Percentiles rank a stretch among this genome's conserved stretches.
phyloP scores from a whole-genome alignment of 1,140 invertebrate genomes.

The Myzus persicae region DNA sequence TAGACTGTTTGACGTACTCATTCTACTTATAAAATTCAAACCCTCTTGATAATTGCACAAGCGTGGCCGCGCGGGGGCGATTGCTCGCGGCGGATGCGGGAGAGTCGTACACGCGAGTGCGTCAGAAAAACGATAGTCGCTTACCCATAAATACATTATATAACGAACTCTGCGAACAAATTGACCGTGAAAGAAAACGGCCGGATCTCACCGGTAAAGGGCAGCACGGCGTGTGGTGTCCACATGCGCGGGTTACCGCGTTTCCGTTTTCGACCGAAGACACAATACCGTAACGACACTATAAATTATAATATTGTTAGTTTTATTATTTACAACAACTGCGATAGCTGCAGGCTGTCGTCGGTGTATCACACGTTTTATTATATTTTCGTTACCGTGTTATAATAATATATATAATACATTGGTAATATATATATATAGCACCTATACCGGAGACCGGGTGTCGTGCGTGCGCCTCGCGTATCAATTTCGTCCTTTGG shows the following conservation, averaged over 20 bases:
- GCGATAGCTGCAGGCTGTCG: not conserved
- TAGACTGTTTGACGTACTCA: not conserved
- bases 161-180: constrained; percentile 25
- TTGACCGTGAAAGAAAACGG: constrained; percentile 38
- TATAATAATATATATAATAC: not conserved
- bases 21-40: not conserved
- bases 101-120: constrained; percentile 12
- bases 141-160: not conserved
- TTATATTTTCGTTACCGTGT: not conserved
- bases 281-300: constrained; percentile 18
- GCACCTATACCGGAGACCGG: not conserved
- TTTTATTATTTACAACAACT: not conserved
- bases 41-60: not conserved
- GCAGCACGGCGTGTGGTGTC: not conserved
- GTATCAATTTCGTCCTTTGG: not conserved
- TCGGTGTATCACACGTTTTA: not conserved
- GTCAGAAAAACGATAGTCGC: constrained; percentile 13
- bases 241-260: not conserved
- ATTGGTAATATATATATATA: no score
- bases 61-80: not conserved
- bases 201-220: not conserved
- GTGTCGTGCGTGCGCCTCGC: not conserved
- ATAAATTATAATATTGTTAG: constrained; percentile 11
- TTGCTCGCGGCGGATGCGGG: not conserved
- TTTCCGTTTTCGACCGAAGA: constrained; percentile 21